Conservation (phyloP, 1,140 invertebrate species). For the Bombus waltoni region DNA sequence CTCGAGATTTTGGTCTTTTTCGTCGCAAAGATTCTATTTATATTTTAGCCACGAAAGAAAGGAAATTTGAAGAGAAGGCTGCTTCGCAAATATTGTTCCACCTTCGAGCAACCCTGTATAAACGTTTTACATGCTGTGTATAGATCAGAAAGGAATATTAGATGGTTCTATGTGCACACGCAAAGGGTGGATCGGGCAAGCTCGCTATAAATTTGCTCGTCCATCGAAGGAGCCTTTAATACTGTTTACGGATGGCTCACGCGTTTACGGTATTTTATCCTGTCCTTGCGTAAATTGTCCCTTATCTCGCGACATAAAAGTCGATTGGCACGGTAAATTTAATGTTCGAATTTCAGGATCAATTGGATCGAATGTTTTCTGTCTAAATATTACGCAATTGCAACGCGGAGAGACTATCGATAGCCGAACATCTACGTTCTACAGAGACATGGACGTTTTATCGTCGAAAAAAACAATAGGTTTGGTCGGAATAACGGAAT, state of each 20-base stretch:
- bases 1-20: neutral
- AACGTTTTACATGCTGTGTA: slow-evolving; percentile 4
- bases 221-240: slow-evolving; percentile 34
- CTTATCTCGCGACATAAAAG: neutral
- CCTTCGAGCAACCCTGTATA: slow-evolving; percentile 16
- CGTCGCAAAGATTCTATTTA: neutral
- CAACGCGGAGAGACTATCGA: neutral
- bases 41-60: neutral
- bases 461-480: neutral
- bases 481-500: neutral
- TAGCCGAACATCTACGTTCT: neutral
- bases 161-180: slow-evolving; percentile 32
- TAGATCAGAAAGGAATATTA: slow-evolving; percentile 31
- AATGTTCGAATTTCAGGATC: neutral
- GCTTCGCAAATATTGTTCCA: slow-evolving; percentile 34
- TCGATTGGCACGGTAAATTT: neutral
- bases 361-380: too few species aligned
- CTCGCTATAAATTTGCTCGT: slow-evolving; percentile 52
- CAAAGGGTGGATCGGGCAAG: slow-evolving; percentile 27
- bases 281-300: slow-evolving; percentile 22
- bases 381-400: neutral
- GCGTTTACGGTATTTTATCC: slow-evolving; percentile 35
- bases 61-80: too few species aligned
- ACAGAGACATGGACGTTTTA: neutral
- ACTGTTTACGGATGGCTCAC: slow-evolving; percentile 29